Evolutionary conservation across 2,888 invertebrate genomes (phyloP).

Genomic region (Noctuana brunneofusca): DNA sequence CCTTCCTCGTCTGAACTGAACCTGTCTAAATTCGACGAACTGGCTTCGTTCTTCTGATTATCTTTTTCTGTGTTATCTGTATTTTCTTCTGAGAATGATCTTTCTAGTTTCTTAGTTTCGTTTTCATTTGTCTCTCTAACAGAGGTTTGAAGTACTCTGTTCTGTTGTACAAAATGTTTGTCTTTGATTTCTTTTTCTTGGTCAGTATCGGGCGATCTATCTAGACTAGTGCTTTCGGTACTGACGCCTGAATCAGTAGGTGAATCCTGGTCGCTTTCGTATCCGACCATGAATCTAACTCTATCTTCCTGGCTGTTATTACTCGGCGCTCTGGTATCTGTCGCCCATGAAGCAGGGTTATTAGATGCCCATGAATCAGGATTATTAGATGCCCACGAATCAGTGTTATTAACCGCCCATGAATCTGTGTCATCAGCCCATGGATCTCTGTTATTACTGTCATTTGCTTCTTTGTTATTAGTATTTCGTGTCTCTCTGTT

Average conservation of each 20-base stretch:
- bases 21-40: conserved; percentile 61
- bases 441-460: neutral
- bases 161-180: conserved; percentile 69
- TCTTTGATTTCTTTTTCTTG: conserved; percentile 63
- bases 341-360: neutral
- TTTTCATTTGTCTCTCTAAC: conserved; percentile 50
- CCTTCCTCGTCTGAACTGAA: conserved; percentile 54
- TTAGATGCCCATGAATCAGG: neutral
- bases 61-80: conserved; percentile 66
- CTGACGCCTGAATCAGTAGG: conserved; percentile 86
- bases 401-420: neutral
- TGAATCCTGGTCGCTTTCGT: conserved; percentile 77
- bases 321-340: neutral
- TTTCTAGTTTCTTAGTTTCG: conserved; percentile 56
- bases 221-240: conserved; percentile 88
- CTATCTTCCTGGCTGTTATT: conserved; percentile 51
- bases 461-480: neutral
- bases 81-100: conserved; percentile 63
- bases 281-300: conserved; percentile 76
- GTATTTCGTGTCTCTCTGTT: neutral
- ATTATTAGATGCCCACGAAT: neutral
- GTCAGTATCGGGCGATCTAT: conserved; percentile 84
- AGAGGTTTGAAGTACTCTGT: conserved; percentile 69
- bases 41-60: conserved; percentile 68
- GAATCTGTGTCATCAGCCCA: neutral